Base-by-base conservation (phyloP, 2,888 invertebrate genomes). In the Lasioglossum marginatum region DNA sequence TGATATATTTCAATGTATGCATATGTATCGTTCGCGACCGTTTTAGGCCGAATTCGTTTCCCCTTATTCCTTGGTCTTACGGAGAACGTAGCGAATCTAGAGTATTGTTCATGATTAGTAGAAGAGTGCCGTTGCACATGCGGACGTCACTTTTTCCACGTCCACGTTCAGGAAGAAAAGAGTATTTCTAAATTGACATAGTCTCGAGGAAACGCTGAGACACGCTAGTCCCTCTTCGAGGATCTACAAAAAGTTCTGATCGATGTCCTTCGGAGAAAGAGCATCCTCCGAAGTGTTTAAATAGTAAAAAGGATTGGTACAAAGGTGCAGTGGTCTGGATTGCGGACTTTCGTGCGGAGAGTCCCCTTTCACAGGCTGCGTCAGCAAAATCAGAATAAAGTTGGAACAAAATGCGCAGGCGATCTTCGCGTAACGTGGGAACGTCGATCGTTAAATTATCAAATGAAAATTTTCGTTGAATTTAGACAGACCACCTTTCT, bases 81-180 rank as follows among this genome's bases (percentile, higher is more conserved):
- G 75, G 31, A 52, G n/a, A 72, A 68, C 57, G 31, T 73, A 82
- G 79, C 73, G 86, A 86, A 40, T 63, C 43, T 70, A 78, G 78
- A 48, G 76, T 83, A 86, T 88, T 90, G 87, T 81, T 81, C 88
- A 34, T 85, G 80, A 83, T n/a, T 12, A n/a, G 57, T 57, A 12
- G 57, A 57, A 57, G 57, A 88, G 88, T 80, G 43, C 43, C 40
- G 40, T 8, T 40, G 40, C 40, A 40, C 40, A 40, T 8, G 40
- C 40, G 40, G 14, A 43, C 43, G 43, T 43, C 43, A 14, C 43
- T 43, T 43, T 43, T 14, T 14, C 43, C 43, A 43, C 43, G 43
- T 14, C 43, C 68, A 10, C 40, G 10, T 12, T 40, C 10, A 37
- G 40, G 70, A 40, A 70, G 70, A 40, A 70, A 23, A 40, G 40